A percentile compares a stretch with the other conserved stretches of the same genome.
These are phyloP conservation scores for Serripes groenlandicus DNA, from an alignment of 2,888 invertebrate species.

Conservation along the genomic window DNA sequence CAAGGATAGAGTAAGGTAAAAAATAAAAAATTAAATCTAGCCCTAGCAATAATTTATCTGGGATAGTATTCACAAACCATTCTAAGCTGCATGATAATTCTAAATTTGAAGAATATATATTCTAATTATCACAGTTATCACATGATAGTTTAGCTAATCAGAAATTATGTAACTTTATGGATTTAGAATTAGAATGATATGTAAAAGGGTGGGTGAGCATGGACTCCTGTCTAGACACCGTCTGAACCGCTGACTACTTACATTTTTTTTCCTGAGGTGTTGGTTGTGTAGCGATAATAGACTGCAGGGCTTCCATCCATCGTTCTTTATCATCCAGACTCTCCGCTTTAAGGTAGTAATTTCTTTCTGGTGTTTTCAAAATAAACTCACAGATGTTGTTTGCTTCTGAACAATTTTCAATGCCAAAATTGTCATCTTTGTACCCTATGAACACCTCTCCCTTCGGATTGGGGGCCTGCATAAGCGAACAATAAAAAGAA, in stretches of 20 bases:
- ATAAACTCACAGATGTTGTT: constrained; percentile 89
- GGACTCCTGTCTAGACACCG: no score
- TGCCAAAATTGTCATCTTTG: constrained; percentile 91
- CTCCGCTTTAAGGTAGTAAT: constrained; percentile 93
- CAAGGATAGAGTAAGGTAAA: no score
- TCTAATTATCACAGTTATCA: no score
- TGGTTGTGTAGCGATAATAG: constrained; percentile 91
- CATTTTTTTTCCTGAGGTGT: constrained; percentile 91
- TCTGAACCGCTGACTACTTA: constrained; percentile 70
- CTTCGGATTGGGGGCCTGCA: constrained; percentile 94
- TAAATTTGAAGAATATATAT: no score
- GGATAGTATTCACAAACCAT: no score
- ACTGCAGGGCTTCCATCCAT: constrained; percentile 93
- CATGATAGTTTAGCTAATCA: no score
- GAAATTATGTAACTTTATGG: no score
- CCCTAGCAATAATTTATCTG: no score
- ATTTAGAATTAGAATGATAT: no score
- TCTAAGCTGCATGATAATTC: no score
- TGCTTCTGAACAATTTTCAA: constrained; percentile 86
- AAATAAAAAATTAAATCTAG: no score
- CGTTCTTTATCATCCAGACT: constrained; percentile 92
- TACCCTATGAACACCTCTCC: constrained; percentile 96
- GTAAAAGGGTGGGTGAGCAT: no score
- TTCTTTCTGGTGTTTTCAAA: constrained; percentile 93
- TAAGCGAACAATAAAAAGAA: constrained; percentile 7